A percentile compares a stretch with the other conserved stretches of the same genome.
phyloP scores from a whole-genome alignment of 2,888 invertebrate genomes.

The Oligia latruncula region DNA sequence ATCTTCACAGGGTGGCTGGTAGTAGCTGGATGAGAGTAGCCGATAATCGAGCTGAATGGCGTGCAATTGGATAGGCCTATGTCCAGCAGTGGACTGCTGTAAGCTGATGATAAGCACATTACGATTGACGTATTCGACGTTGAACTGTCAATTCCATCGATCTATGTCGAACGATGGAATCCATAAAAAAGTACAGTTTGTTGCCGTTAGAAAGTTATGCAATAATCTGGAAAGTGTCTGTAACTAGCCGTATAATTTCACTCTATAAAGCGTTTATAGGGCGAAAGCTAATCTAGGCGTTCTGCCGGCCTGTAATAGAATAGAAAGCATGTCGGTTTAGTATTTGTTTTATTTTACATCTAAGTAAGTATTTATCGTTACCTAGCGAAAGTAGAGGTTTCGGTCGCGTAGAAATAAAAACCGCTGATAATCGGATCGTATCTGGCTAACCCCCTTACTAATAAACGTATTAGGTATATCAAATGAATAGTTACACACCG shows the following conservation, averaged over 20 bases:
- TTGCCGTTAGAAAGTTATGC: conserved; percentile 13
- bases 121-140: background rate
- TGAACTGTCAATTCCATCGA: background rate
- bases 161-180: background rate
- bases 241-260: conserved; percentile 64
- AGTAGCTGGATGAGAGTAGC: too few species aligned
- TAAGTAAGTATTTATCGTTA: conserved; percentile 1
- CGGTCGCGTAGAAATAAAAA: background rate
- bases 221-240: conserved; percentile 59
- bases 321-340: conserved; percentile 54
- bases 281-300: conserved; percentile 73
- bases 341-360: conserved; percentile 8
- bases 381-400: background rate
- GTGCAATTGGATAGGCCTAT: too few species aligned
- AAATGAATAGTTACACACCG: too few species aligned
- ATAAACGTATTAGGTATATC: too few species aligned
- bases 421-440: background rate
- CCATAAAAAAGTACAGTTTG: conserved; percentile 8
- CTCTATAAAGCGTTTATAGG: conserved; percentile 66
- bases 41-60: too few species aligned
- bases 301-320: conserved; percentile 48
- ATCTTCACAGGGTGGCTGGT: too few species aligned
- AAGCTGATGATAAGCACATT: too few species aligned
- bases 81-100: too few species aligned
- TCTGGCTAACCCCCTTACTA: background rate